Evolutionary conservation across 2,797 vertebrate genomes (phyloP).

Genomic region (Manis crassicaudata): DNA sequence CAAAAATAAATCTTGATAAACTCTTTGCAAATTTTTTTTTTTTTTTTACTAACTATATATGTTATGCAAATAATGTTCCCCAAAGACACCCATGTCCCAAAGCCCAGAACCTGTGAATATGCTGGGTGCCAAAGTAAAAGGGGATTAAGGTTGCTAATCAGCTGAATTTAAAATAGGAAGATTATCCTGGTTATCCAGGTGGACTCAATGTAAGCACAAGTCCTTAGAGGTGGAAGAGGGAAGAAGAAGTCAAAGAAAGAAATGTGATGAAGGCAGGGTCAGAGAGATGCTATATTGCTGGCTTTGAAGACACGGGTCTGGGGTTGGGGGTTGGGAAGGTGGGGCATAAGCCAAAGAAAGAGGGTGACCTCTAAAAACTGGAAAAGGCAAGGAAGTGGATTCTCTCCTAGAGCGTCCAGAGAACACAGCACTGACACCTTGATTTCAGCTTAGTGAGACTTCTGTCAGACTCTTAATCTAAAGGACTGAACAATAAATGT

Average conservation of each 20-base stretch:
- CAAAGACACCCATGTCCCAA: background rate
- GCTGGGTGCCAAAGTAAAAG: background rate
- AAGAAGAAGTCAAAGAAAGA: background rate
- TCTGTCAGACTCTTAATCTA: background rate
- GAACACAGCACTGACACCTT: background rate
- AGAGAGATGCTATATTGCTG: background rate
- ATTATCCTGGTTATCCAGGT: background rate
- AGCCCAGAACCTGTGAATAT: background rate
- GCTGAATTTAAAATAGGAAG: background rate
- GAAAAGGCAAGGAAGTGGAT: background rate
- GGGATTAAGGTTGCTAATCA: background rate
- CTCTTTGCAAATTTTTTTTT: background rate
- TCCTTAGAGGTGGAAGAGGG: background rate
- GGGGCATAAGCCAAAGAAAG: background rate
- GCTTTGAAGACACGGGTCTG: background rate
- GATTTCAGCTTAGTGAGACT: background rate
- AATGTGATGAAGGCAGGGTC: background rate
- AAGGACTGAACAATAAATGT: background rate
- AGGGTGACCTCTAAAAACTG: background rate
- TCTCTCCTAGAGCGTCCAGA: background rate
- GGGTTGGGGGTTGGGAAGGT: too few relatives aligned
- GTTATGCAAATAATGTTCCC: background rate
- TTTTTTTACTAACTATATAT: conserved; percentile 22
- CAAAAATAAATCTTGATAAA: too few relatives aligned
- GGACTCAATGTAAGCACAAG: background rate